Evolutionary conservation across 2,113 vertebrate genomes (phyloP).

Genomic region (Chloebia gouldiae): DNA sequence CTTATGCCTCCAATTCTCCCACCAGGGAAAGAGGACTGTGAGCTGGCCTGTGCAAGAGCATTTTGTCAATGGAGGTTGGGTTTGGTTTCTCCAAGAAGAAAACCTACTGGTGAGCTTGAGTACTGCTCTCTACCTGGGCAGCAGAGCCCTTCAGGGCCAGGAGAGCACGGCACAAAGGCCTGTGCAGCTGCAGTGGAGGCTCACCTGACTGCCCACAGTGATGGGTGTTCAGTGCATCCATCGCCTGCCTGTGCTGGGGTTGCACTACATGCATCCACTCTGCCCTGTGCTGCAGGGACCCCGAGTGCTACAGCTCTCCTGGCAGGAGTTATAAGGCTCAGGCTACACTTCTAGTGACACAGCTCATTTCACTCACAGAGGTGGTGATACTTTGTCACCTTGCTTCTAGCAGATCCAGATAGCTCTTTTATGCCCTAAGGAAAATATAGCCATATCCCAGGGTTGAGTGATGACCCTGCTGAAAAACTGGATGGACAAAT

Average conservation of each 20-base stretch:
- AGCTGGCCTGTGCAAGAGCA: not conserved
- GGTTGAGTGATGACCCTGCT: not conserved
- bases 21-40: not conserved
- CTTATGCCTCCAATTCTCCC: not conserved
- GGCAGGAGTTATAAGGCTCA: not conserved
- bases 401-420: not conserved
- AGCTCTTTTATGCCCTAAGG: not conserved
- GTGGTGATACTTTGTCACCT: not conserved
- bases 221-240: not conserved
- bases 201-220: rapidly evolving
- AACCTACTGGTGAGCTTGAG: not conserved
- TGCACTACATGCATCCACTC: not conserved
- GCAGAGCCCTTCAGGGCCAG: not conserved
- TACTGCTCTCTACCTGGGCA: not conserved
- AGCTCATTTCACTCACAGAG: not conserved
- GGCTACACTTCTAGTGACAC: not conserved
- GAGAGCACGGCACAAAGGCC: not conserved
- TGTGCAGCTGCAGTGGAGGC: rapidly evolving
- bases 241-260: not conserved
- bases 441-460: not conserved
- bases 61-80: not conserved
- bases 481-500: not conserved
- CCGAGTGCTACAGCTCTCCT: not conserved
- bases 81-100: not conserved
- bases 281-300: not conserved